Evolutionary conservation across 2,113 vertebrate species (phyloP).

Genomic region (Galbula dea): DNA sequence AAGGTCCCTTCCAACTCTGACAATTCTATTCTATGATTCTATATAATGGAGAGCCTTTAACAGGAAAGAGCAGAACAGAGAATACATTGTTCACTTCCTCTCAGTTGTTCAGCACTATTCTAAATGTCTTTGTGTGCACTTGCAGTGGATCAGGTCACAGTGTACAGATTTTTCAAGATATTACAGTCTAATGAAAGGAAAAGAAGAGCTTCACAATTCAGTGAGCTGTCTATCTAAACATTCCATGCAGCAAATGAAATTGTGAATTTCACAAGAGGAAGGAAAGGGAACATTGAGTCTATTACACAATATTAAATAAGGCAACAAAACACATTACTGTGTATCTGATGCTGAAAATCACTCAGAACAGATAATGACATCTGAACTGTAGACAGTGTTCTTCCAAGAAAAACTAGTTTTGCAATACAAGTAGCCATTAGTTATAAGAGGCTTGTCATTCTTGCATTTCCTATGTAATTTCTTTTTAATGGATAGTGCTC

Average conservation of each 20-base stretch:
- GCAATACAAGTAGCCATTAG: conserved; percentile 5
- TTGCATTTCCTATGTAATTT: conserved; percentile 31
- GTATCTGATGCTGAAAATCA: conserved; percentile 7
- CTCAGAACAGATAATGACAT: conserved; percentile 11
- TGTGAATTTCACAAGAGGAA: conserved; percentile 1
- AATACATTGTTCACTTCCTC: neutral
- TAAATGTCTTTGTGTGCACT: neutral
- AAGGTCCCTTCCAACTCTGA: no score
- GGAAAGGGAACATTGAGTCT: conserved; percentile 7
- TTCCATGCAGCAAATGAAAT: neutral
- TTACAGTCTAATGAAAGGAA: no score
- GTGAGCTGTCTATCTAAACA: neutral
- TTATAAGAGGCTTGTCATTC: neutral
- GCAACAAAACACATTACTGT: neutral
- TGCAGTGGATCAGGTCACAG: neutral
- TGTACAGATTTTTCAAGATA: neutral
- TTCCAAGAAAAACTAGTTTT: conserved; percentile 12
- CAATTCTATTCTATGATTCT: no score
- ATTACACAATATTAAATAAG: neutral
- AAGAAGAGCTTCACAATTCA: neutral
- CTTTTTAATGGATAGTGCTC: conserved; percentile 19
- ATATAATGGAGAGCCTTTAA: neutral
- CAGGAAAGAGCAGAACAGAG: neutral
- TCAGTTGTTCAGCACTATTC: neutral
- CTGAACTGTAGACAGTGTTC: neutral